Conservation (phyloP, 1,140 invertebrate genomes). For the Stratiolaelaps scimitus region DNA sequence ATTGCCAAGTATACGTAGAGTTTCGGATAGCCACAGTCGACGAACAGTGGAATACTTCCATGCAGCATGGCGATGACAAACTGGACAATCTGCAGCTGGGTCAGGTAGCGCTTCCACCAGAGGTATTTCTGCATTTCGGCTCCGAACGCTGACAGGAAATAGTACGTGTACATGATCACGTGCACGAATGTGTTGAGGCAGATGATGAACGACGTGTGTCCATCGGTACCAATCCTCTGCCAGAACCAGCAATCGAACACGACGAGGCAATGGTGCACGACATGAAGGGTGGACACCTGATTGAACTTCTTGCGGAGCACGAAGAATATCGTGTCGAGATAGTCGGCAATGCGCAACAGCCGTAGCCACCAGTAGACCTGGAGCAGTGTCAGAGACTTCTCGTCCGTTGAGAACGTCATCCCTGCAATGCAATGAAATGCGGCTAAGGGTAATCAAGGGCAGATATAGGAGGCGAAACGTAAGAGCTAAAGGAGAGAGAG, state of each 20-base stretch:
- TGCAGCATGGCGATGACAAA: conserved; percentile 31
- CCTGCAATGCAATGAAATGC: conserved; percentile 30
- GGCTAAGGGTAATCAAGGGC: not conserved
- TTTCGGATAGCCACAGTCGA: conserved; percentile 30
- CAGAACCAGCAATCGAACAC: conserved; percentile 27
- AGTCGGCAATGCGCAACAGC: conserved; percentile 29
- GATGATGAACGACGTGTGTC: conserved; percentile 41
- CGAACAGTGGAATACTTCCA: conserved; percentile 26
- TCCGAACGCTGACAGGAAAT: conserved; percentile 47
- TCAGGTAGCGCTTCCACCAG: conserved; percentile 52
- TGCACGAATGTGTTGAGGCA: conserved; percentile 50
- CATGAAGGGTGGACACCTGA: conserved; percentile 81
- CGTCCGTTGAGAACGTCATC: conserved; percentile 30
- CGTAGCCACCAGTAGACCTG: conserved; percentile 31
- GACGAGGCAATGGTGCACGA: conserved; percentile 61
- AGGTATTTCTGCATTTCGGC: conserved; percentile 46
- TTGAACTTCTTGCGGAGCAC: conserved; percentile 78
- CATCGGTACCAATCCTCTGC: conserved; percentile 32
- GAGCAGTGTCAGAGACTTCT: conserved; percentile 27
- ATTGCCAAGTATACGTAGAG: conserved; percentile 29
- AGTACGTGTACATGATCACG: conserved; percentile 49
- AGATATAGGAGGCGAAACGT: no score
- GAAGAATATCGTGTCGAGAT: conserved; percentile 51
- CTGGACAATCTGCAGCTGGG: conserved; percentile 46
- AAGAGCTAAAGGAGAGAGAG: no score